Evolutionary conservation across 2,888 invertebrate species (phyloP), one percentile per base, ranked within the genome.

Genomic region (Acleris emargana): DNA sequence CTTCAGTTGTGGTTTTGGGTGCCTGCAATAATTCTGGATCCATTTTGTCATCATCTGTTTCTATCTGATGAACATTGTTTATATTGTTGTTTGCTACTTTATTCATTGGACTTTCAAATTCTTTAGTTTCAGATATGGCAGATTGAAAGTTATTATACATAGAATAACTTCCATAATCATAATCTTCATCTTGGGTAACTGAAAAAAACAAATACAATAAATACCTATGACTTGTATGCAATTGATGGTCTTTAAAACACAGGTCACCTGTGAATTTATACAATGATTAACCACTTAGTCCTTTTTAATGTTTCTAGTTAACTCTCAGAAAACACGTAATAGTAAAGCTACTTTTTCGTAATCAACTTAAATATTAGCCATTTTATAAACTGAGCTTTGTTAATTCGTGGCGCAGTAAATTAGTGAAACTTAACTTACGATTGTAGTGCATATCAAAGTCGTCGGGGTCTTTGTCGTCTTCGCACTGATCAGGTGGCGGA

Each of bases 401-500:
- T 43, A 49, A 43, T 28, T 43, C 16, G 11, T 50, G 43, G 50
- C 52, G 54, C 43, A 42, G 50, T 45, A 43, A 54, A 58, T 32
- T 0, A 25, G n/a, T 42, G 43, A 38, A 52, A 32, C n/a, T 20
- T 13, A 43, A 87, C 91, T 88, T 77, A 93, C 93, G 79, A 76
- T 82, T 87, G 72, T 93, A 93, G 55, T 84, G 80, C 69, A 91
- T 75, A 77, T 89, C 91, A 73, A 88, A 92, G 71, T 93, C 92
- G 71, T 88, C 91, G 62, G 80, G 82, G 67, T 95, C 94, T 79
- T 94, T 94, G 68, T 94, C 94, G 68, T 94, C 94, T 63, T 94
- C 95, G 69, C 94, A 94, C 76, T 94, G 94, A 72, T 94, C 94
- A 67, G 94, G 91, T 67, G 95, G 95, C 69, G 95, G 95, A 76